phyloP scores from a whole-genome alignment of 2,797 vertebrate species.

The Vultur gryphus region DNA sequence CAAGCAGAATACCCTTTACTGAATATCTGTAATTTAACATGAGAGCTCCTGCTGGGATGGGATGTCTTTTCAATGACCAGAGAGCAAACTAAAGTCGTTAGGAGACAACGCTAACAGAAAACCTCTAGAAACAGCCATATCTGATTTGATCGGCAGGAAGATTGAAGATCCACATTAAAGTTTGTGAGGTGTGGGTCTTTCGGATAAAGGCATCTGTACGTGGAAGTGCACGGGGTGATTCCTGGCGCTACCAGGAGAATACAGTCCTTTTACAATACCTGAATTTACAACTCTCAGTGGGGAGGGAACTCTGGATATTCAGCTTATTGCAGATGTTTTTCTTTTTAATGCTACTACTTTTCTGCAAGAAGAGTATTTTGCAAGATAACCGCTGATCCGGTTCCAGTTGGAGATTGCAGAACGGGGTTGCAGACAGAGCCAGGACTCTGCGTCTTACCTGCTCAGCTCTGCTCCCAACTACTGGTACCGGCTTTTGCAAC shows the following conservation, averaged over 20 bases:
- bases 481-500: not conserved
- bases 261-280: not conserved
- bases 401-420: not conserved
- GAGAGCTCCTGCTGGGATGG: not conserved
- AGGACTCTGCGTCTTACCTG: not conserved
- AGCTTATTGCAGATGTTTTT: not conserved
- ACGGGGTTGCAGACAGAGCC: not conserved
- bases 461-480: not conserved
- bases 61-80: not conserved
- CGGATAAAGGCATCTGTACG: accelerated
- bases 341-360: not conserved
- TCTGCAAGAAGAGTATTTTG: not conserved
- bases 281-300: accelerated
- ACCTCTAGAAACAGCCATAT: not conserved
- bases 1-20: not conserved
- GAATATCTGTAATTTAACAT: not conserved
- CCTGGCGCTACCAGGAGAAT: not conserved
- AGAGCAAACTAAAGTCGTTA: not conserved
- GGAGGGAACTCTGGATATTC: not conserved
- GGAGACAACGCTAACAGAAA: not conserved
- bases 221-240: accelerated
- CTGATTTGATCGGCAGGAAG: not conserved
- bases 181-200: not conserved
- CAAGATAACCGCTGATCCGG: not conserved
- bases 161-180: not conserved